Evolutionary conservation across 1,140 invertebrate species (phyloP), one percentile per base, ranked within the genome.

Genomic region (Musca domestica): DNA sequence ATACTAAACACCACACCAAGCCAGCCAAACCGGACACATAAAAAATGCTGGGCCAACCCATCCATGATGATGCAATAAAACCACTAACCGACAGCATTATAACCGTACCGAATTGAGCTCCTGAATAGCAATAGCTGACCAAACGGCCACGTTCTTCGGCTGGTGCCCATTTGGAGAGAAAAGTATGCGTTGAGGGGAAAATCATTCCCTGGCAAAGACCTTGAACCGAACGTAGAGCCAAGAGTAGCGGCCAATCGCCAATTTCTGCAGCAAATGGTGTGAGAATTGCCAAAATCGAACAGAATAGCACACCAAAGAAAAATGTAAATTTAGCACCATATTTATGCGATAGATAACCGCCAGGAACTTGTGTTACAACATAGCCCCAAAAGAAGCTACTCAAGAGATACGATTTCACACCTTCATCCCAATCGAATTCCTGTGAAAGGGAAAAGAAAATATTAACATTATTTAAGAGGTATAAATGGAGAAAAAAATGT

Each of bases 161-260:
- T 0, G 88, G 88, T 2, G 86, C 73, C 94, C 95, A 97, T 75
- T 91, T 91, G 0, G 92, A 89, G 51, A 95, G 83, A 15, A 95
- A 82, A 2, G 89, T 90, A 74, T 95, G 93, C 2, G 92, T 86
- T 48, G 88, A 87, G 0, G 94, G 94, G 75, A 92, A 91, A 17
- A 92, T 86, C 10, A 93, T 87, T 9, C 94, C 94, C 83, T 96
- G 89, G 49, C 84, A 86, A 2, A 96, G 80, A 0, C 95, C 95
- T 76, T 92, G 89, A 0, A 92, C 70, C 0, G 94, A 86, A 46
- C 94, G 84, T 10, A 88, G 80, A 72, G 82, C 76, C 74, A 80
- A 68, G 1, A 68, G 81, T 46, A 86, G 81, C 75, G 87, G 76
- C 87, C 88, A 90, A 19, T 85, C 88, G 1, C 88, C 86, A 0